These are phyloP conservation scores for Tryphoninae sp. DNA, from an alignment of 2,888 invertebrate genomes.

Conservation along the genomic window DNA sequence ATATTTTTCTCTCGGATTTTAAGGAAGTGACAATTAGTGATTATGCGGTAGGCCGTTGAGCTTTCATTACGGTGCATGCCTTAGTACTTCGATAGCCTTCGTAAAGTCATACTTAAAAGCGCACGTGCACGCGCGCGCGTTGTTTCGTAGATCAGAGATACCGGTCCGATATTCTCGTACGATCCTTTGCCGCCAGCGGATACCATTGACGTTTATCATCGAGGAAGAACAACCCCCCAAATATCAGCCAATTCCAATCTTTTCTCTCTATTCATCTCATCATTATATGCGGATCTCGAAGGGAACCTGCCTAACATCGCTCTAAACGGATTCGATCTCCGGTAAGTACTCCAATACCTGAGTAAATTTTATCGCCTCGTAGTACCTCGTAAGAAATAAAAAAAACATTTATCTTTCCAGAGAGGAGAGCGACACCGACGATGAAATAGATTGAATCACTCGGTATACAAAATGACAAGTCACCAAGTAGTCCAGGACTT, in stretches of 20 bases:
- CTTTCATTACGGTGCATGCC: constrained; percentile 31
- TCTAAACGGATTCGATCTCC: constrained; percentile 66
- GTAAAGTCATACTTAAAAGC: constrained; percentile 67
- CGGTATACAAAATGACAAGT: not conserved
- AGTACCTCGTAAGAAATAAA: no score
- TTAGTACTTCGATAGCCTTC: not conserved
- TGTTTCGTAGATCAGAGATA: constrained; percentile 81
- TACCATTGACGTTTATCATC: constrained; percentile 88
- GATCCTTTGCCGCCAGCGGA: constrained; percentile 91
- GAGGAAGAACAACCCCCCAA: constrained; percentile 79
- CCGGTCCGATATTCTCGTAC: constrained; percentile 86
- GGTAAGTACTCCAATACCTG: constrained; percentile 65
- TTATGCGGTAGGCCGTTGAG: constrained; percentile 82
- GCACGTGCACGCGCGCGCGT: constrained; percentile 79
- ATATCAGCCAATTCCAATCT: constrained; percentile 73
- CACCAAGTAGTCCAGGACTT: not conserved
- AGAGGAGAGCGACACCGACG: constrained; percentile 57
- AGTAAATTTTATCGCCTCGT: no score
- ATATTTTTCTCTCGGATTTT: constrained; percentile 88
- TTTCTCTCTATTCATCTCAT: constrained; percentile 84
- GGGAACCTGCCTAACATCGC: constrained; percentile 63
- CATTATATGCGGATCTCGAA: constrained; percentile 87
- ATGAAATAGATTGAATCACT: constrained; percentile 63
- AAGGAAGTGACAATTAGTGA: constrained; percentile 85
- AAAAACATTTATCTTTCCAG: constrained; percentile 51